phyloP scores from a whole-genome alignment of 2,888 invertebrate species.

The Microctonus hyperodae region DNA sequence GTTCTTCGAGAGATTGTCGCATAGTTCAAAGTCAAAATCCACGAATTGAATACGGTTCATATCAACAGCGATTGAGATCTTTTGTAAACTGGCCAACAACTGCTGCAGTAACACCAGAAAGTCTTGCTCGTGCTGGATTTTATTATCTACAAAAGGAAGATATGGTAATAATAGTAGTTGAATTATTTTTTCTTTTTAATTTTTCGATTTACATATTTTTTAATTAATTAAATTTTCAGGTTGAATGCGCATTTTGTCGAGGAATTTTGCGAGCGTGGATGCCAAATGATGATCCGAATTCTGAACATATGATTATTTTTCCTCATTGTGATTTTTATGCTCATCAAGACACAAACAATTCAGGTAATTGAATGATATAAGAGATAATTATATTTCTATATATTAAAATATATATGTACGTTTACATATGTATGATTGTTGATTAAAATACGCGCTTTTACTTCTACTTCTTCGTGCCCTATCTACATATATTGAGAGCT shows the following conservation, averaged over 20 bases:
- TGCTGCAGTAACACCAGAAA: conserved; percentile 71
- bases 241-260: conserved; percentile 84
- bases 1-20: conserved; percentile 35
- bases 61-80: conserved; percentile 72
- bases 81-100: conserved; percentile 78
- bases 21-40: conserved; percentile 44
- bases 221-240: conserved; percentile 59
- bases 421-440: neutral
- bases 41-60: conserved; percentile 66
- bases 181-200: neutral
- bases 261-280: conserved; percentile 73
- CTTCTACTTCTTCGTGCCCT: no score
- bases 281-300: conserved; percentile 73
- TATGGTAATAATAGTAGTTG: conserved; percentile 57
- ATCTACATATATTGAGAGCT: conserved; percentile 34
- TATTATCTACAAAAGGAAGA: conserved; percentile 79
- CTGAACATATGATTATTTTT: conserved; percentile 72
- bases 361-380: conserved; percentile 46
- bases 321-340: conserved; percentile 67
- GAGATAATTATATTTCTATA: neutral
- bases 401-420: conserved; percentile 2
- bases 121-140: conserved; percentile 84
- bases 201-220: neutral
- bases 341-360: conserved; percentile 38
- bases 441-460: conserved; percentile 3